Base-by-base conservation (phyloP, 2,888 invertebrate genomes). In the Dorcus hopei region DNA sequence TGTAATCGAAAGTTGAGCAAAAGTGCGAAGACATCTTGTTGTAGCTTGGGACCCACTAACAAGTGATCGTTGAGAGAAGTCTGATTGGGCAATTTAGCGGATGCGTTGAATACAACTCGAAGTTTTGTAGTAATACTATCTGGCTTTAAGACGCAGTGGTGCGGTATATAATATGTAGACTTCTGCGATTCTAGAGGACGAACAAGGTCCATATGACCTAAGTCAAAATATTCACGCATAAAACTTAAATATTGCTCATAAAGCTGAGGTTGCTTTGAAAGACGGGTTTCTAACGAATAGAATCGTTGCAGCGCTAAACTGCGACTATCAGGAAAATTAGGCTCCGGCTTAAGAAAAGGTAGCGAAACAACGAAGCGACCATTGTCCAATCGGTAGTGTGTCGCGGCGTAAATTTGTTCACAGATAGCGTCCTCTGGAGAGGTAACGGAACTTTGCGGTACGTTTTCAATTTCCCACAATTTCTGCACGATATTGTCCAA, bases 11-110 rank as follows among this genome's bases (percentile, higher is more conserved):
- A 60, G 3, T 49, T 40, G 19, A 60, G 23, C 48, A 40, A 38
- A 63, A 23, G 50, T 61, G 51, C 9, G 42, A 45, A 26, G 54
- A 57, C 19, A 63, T 43, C 39, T 59, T 63, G 11, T 58, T 14
- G 14, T 14, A 14, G 14, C 14, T 14, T 14, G 14, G 14, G 14
- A 7, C 62, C 61, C 9, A 50, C 26, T 40, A 51, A 48, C 2
- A 64, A 52, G 14, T 45, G 8, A 14, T 58, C 50, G 50, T 58
- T 58, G 42, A 58, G 47, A 9, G 58, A 54, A 5, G 16, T 40
- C 1, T 9, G n/a, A 16, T 45, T 38, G 33, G 19, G 26, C 9
- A 41, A 38, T 38, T 53, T 54, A 4, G 40, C 39, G 40, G 48
- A 49, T 11, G 58, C 54, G 40, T 58, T 49, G n/a, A 54, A 49